Base-by-base conservation (phyloP, 2,797 vertebrate genomes). In the Enoplosus armatus region DNA sequence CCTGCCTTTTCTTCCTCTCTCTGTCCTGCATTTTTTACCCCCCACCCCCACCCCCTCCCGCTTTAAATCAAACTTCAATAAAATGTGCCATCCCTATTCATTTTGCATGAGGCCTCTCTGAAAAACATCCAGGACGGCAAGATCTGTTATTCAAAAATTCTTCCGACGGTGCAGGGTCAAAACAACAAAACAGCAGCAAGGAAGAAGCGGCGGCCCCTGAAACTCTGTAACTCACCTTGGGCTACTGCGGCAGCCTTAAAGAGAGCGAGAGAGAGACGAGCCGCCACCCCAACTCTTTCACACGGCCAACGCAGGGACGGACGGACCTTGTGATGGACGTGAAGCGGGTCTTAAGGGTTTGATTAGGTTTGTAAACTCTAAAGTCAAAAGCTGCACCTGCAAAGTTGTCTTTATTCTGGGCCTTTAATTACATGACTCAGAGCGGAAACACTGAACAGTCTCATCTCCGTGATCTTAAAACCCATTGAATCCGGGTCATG, bases 51-150 rank as follows among this genome's bases (percentile, higher is more conserved):
- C 76, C 75, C 88, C 78, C 82, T 80, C 73, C 62, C 56, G 64
- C 87, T 88, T 94, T 94, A 96, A 96, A 95, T 96, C 93, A 95
- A 95, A 95, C 93, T 94, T 96, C 95, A 95, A 95, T 95, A 95
- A 93, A 95, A 95, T 89, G 92, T 93, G 92, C 92, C 92, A 91
- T 91, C 94, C 90, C 92, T 90, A 94, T 96, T 92, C 91, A 96
- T 95, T 95, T 95, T 95, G 93, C 93, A 96, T 95, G 95, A 96
- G 91, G 88, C 90, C 87, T 85, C 86, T 85, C 80, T 89, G 85
- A 91, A 93, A 94, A 94, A 95, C 89, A 94, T 83, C 93, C 92
- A 91, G 88, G 89, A 91, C n/a, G 84, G 87, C 62, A 31, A 86
- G 92, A 91, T 90, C 88, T 90, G 90, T 94, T 95, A 92, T 94